Percentiles rank a stretch among this genome's conserved stretches.
phyloP scores from a whole-genome alignment of 2,888 invertebrate genomes.

The Megamerina dolium region DNA sequence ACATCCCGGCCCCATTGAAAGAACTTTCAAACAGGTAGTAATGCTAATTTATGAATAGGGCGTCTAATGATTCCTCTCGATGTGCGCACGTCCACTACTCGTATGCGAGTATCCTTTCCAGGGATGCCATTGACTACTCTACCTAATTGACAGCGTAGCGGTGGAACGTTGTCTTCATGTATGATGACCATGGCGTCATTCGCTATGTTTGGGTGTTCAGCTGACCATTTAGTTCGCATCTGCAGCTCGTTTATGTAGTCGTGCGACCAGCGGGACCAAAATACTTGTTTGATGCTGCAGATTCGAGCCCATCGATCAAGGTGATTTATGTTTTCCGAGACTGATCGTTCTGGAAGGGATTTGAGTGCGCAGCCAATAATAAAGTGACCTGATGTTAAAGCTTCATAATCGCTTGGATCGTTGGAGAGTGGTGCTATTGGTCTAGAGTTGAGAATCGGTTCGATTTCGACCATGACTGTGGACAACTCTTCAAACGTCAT shows the following conservation, averaged over 20 bases:
- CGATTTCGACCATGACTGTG: slow-evolving; percentile 15
- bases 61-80: slow-evolving; percentile 10
- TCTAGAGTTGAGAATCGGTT: slow-evolving; percentile 15
- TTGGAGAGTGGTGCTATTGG: slow-evolving; percentile 12
- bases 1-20: slow-evolving; percentile 14
- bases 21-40: too few relatives aligned
- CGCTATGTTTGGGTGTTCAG: slow-evolving; percentile 6
- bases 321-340: background rate
- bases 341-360: background rate
- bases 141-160: slow-evolving; percentile 6
- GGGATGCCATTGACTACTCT: slow-evolving; percentile 1
- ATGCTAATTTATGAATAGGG: too few relatives aligned
- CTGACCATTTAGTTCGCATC: slow-evolving; percentile 7
- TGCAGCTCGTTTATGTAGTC: slow-evolving; percentile 6
- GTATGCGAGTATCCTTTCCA: slow-evolving; percentile 1
- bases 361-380: slow-evolving; percentile 3
- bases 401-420: background rate
- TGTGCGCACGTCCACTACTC: slow-evolving; percentile 9
- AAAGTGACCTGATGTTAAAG: slow-evolving; percentile 1
- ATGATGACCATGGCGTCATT: slow-evolving; percentile 9
- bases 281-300: slow-evolving; percentile 2
- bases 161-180: slow-evolving; percentile 11
- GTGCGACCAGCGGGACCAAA: slow-evolving; percentile 2
- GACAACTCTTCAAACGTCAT: slow-evolving; percentile 15
- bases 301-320: slow-evolving; percentile 1